Evolutionary conservation across 2,797 vertebrate species (phyloP), one percentile per base, ranked within the genome.

Genomic region (Sciurus vulgaris): DNA sequence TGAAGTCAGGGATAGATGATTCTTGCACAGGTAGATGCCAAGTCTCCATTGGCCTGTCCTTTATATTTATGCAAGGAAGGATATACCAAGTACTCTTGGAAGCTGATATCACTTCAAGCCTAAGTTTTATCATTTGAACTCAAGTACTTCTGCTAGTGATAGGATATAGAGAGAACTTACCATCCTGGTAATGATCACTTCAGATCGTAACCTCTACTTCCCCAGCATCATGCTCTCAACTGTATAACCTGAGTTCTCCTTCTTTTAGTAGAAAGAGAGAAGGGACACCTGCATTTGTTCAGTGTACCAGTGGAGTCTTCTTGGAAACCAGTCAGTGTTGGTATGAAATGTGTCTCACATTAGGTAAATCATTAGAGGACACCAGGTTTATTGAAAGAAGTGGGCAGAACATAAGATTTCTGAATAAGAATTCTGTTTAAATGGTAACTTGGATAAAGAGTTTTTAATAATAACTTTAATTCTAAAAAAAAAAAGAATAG

Each of bases 391-490:
- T 56, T 87, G 73, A 74, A 70, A 20, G 78, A 92, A 73, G 61
- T 92, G 54, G 63, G 51, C 56, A 94, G 91, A 91, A 38, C 6
- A 12, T 49, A 28, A 24, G 33, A 49, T 20, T 76, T 72, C 51
- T 83, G 26, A 95, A 15, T 79, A 94, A 86, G 72, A 95, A 79
- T 72, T 12, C 33, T 91, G 51, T 93, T 88, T 79, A 10, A 26
- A 22, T 82, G 93, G 18, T 85, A 51, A 90, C 76, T 86, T 92
- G 33, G 77, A 95, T 96, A 92, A 96, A 96, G 74, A 88, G 59
- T 86, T 93, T 96, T 96, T 61, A 74, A 94, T 65, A 92, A 87
- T 96, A 89, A 94, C 73, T 86, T 84, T 92, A 41, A 41, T 88
- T 90, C 44, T 93, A n/a, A 61, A 61, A 26, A 59, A 56, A 56